Conservation (phyloP, 2,888 invertebrate genomes). For the Diadegma fenestrale region DNA sequence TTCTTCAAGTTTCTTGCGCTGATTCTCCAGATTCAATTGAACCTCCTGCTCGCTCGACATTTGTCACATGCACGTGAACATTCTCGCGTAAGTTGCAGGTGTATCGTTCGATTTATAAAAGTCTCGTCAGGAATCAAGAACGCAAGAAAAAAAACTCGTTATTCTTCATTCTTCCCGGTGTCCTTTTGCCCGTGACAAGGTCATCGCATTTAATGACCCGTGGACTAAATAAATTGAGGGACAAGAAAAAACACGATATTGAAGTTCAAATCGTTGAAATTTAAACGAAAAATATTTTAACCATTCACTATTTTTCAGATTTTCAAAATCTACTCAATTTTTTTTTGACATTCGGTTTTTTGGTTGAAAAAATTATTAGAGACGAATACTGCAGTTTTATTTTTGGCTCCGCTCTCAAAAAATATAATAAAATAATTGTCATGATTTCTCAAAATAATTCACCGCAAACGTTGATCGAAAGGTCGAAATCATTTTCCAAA, state of each 20-base stretch:
- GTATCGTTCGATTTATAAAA: constrained; percentile 16
- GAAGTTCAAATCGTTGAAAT: too few species aligned
- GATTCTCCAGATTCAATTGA: constrained; percentile 34
- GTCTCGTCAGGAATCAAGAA: constrained; percentile 47
- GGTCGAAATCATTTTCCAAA: neutral
- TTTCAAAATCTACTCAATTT: too few species aligned
- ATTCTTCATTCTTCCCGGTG: constrained; percentile 52
- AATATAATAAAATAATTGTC: too few species aligned
- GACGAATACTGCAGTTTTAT: too few species aligned
- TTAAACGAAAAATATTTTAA: too few species aligned
- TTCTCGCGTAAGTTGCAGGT: constrained; percentile 36
- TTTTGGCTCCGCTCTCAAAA: too few species aligned
- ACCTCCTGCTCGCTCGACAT: constrained; percentile 7
- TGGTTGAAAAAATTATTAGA: too few species aligned
- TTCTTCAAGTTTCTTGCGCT: constrained; percentile 24
- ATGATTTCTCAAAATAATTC: neutral
- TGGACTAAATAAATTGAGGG: neutral
- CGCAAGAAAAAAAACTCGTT: constrained; percentile 29
- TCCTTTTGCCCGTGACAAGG: constrained; percentile 4
- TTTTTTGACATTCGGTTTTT: too few species aligned
- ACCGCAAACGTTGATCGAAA: too few species aligned
- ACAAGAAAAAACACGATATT: neutral
- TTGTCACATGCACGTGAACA: constrained; percentile 30
- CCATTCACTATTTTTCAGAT: too few species aligned
- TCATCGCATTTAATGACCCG: constrained; percentile 20